Base-by-base conservation (phyloP, 2,113 vertebrate species). In the Coreoperca whiteheadi region DNA sequence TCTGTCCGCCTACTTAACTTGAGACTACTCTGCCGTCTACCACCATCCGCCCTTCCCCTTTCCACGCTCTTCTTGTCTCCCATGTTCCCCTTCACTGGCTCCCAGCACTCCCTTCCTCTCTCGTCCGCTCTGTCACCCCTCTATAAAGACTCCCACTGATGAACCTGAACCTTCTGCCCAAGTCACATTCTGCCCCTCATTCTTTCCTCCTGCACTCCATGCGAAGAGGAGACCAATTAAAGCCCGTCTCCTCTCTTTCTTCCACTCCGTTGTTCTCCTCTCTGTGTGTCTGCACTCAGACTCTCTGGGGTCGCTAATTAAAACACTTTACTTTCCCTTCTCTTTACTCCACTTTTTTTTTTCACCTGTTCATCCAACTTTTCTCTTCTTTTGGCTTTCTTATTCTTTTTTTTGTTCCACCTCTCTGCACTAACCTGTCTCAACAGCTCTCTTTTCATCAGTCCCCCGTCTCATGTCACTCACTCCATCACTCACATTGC, bases 231-330 rank as follows among this genome's bases (percentile, higher is more conserved):
- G 94, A 88, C 95, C 95, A 96, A 96, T 96, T 96, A 96, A 95
- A 94, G 92, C 90, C 90, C 71, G 87, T 93, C 93, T 95, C 88
- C 74, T 93, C 90, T 94, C 84, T 77, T 83, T 92, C 77, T 82
- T 79, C 70, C 64, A 69, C 74, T 69, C 60, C 61, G 60, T 83
- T 79, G 75, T 89, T 81, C 83, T 81, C 63, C 37, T 83, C 77
- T 77, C 76, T 30, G 64, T 77, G 75, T 79, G 91, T 93, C 88
- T 88, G 76, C 84, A 67, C 84, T 89, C 46, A 50, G 77, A 79
- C 90, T 94, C 94, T 95, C 95, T 83, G 88, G 94, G 94, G 95
- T 91, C 89, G 54, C 94, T 95, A 94, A 96, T 96, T 96, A 95
- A 95, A 95, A 93, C 85, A 72, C 90, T 90, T 89, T 81, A 82